Base-by-base conservation (phyloP, 2,888 invertebrate genomes). In the Latrodectus elegans region DNA sequence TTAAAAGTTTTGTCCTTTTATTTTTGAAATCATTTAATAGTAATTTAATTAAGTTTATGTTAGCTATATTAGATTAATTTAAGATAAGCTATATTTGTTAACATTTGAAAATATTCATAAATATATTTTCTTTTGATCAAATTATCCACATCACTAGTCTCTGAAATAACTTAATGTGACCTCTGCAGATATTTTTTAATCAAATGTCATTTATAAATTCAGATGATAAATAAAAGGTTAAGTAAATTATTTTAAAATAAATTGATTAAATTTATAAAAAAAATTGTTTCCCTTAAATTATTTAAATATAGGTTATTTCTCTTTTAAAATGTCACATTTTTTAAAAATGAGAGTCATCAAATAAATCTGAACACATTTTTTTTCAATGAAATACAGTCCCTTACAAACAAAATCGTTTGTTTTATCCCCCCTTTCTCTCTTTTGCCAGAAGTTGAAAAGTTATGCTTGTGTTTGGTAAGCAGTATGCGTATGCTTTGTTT, bases 371-470 rank as follows among this genome's bases (percentile, higher is more conserved):
- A 38, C 15, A 38, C 26, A 26, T 12, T 0, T 70, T 38, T 72
- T 52, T 38, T 12, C 8, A 74, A 65, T 53, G 38, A 55, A 79
- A 77, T 64, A 38, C 55, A 67, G 9, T 22, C 73, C 53, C 53
- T 26, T 52, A n/a, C 8, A 75, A 64, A 14, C n/a, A 65, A 81
- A 82, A 75, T 68, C 75, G 82, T 67, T 82, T 82, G 68, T 52
- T 75, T 17, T 65, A 11, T 12, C 11, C 51, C 15, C 17, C 49
- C 60, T 17, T 55, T 17, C 67, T 68, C 12, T 22, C 17, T 17
- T 68, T 11, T 52, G 22, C 49, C 60, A 85, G 70, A 85, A 85
- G 85, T 85, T 85, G 85, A 85, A 85, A 85, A 85, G 85, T 80
- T 85, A 85, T 74, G 85, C 85, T 51, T 55, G 55, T 71, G 17